phyloP scores from a whole-genome alignment of 1,140 invertebrate genomes.

The Ips typographus region DNA sequence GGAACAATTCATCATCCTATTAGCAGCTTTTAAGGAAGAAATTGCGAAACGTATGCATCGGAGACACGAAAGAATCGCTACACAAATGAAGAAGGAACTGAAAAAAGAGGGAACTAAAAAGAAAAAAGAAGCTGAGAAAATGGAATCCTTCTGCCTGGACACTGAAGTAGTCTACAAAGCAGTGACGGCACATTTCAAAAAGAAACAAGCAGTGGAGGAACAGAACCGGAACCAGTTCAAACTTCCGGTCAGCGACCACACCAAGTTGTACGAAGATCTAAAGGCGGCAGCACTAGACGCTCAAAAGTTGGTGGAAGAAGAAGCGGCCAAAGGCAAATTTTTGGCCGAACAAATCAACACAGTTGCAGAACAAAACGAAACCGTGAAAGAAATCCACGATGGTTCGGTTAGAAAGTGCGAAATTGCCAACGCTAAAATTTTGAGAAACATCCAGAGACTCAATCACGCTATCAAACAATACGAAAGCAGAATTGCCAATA shows the following conservation, averaged over 20 bases:
- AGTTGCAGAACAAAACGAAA: conserved; percentile 43
- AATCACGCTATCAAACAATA: conserved; percentile 37
- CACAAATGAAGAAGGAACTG: conserved; percentile 50
- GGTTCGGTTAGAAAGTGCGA: conserved; percentile 46
- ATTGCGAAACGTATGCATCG: conserved; percentile 47
- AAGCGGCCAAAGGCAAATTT: conserved; percentile 45
- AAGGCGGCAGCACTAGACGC: conserved; percentile 44
- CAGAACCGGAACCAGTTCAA: conserved; percentile 38
- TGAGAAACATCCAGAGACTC: conserved; percentile 48
- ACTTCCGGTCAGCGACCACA: conserved; percentile 39
- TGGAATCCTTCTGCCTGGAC: conserved; percentile 36
- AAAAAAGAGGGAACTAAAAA: conserved; percentile 46
- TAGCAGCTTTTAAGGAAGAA: conserved; percentile 47
- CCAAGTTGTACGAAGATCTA: conserved; percentile 46
- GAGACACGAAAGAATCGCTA: conserved; percentile 48
- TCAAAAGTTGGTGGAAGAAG: conserved; percentile 48
- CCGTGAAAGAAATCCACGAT: conserved; percentile 43
- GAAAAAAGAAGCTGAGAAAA: conserved; percentile 41
- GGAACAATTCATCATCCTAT: conserved; percentile 37
- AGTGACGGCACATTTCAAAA: conserved; percentile 39
- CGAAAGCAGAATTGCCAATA: conserved; percentile 25
- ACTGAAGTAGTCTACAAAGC: conserved; percentile 37
- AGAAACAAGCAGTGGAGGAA: conserved; percentile 38
- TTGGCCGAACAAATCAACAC: conserved; percentile 48
- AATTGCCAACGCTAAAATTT: conserved; percentile 45